These are phyloP conservation scores for Dendroctonus valens DNA, from an alignment of 1,140 invertebrate genomes.

Conservation along the genomic window DNA sequence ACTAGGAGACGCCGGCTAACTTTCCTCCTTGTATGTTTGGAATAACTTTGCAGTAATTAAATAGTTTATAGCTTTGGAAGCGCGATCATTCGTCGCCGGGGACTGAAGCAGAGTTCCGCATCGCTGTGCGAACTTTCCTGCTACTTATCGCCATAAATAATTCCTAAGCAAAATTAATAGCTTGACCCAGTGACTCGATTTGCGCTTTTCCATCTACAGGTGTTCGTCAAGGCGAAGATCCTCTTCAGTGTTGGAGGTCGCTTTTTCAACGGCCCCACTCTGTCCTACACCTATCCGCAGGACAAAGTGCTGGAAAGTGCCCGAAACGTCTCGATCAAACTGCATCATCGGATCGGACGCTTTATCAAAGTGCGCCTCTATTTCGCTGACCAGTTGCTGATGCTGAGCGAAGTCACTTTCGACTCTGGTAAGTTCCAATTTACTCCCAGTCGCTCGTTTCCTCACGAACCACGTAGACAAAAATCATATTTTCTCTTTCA, in stretches of 20 bases:
- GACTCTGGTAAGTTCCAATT: conserved; percentile 62
- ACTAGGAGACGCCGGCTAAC: too few species aligned
- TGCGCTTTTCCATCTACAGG: conserved; percentile 52
- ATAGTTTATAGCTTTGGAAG: neutral
- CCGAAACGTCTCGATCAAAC: conserved; percentile 69
- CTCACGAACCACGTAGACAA: too few species aligned
- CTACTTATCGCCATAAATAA: conserved; percentile 6
- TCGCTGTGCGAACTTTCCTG: conserved; percentile 1
- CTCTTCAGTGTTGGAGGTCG: conserved; percentile 67
- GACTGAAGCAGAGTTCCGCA: neutral
- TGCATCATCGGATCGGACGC: conserved; percentile 62
- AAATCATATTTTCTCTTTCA: conserved; percentile 6
- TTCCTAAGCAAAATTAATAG: conserved; percentile 3
- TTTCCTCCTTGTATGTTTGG: too few species aligned
- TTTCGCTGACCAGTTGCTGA: conserved; percentile 75
- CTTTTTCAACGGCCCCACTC: conserved; percentile 60
- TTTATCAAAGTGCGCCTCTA: conserved; percentile 70
- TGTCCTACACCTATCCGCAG: conserved; percentile 69
- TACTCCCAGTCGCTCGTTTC: too few species aligned
- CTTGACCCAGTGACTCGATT: neutral
- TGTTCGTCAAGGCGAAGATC: conserved; percentile 67
- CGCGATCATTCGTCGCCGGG: neutral
- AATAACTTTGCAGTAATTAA: neutral
- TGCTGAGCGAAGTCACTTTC: conserved; percentile 76
- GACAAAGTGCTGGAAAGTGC: conserved; percentile 71